Evolutionary conservation across 2,797 vertebrate genomes (phyloP), one percentile per base, ranked within the genome.

Genomic region (Sternarchorhynchus goeldii): DNA sequence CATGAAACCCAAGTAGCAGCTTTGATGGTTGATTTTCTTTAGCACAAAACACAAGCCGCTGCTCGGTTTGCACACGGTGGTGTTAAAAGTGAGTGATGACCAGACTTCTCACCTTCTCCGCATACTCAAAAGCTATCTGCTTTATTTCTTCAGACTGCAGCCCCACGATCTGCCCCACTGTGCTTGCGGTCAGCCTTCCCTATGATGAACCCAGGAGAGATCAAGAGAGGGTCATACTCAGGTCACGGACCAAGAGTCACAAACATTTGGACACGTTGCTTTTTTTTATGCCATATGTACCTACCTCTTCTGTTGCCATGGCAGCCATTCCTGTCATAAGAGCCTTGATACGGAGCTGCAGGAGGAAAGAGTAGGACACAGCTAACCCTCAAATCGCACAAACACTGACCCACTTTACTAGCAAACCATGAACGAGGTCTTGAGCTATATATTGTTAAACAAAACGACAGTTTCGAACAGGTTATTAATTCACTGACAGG

Each of bases 121-220:
- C 96, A 0, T 99, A 99, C 83, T 98, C 96, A 0, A 95, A 95
- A 17, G 94, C 96, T 1, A 99, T 95, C 90, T 95, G 96, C 75
- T 98, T 98, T 89, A 99, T 99, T 90, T 99, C 95, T 3, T 95
- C 93, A 0, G 96, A 98, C 88, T 97, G 96, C 2, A 97, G 93
- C 4, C 95, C 96, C 69, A 99, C 96, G 3, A 99, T 98, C 86
- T 99, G 96, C 64, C 96, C 97, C 86, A 99, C 96, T 0, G 96
- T 93, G 83, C 95, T 97, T 0, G 96, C 97, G 0, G 95, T 97
- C 86, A 97, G 90, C 79, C 92, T 94, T 68, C 95, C 95, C 97
- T 99, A 90, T n/a, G 92, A 86, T 39, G 31, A 45, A 36, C 78
- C 50, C n/a, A 72, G 16, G 39, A 4, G 16, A 56, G 34, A 7